These are phyloP conservation scores for Platyrinchus mystaceus DNA, from an alignment of 2,797 vertebrate species.

Conservation along the genomic window DNA sequence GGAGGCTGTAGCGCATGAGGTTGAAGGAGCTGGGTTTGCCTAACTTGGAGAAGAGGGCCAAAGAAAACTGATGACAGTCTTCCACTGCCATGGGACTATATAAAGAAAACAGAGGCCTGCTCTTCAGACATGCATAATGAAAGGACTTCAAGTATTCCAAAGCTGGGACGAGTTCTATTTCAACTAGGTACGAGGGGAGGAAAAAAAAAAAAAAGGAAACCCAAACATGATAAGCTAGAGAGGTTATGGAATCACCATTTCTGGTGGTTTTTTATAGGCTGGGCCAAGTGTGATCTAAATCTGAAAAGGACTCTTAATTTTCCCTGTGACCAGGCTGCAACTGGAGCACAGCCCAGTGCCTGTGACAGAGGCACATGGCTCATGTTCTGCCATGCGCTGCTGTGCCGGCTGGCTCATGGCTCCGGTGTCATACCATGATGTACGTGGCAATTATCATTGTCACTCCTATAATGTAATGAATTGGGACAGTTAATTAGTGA, in stretches of 20 bases:
- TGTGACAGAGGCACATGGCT: neutral
- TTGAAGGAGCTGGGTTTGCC: neutral
- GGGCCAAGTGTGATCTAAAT: neutral
- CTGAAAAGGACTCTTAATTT: neutral
- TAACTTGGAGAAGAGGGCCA: neutral
- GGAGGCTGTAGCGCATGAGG: neutral
- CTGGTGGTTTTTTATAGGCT: neutral
- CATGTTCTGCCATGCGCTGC: neutral
- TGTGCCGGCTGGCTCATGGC: neutral
- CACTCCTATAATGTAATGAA: neutral
- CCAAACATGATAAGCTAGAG: neutral
- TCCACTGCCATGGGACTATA: neutral
- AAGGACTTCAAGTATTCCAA: neutral
- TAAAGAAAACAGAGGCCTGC: neutral
- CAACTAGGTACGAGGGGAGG: neutral
- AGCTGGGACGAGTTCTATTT: neutral
- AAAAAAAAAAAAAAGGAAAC: neutral
- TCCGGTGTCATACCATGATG: neutral
- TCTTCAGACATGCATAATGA: neutral
- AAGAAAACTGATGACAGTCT: neutral
- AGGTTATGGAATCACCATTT: accelerated
- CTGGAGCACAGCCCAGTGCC: neutral
- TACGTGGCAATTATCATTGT: neutral
- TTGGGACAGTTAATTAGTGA: neutral
- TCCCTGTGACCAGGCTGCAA: neutral